Percentiles rank a stretch among this genome's conserved stretches.
These are phyloP conservation scores for Guaruba guarouba DNA, from an alignment of 2,113 vertebrate species.

Conservation along the genomic window DNA sequence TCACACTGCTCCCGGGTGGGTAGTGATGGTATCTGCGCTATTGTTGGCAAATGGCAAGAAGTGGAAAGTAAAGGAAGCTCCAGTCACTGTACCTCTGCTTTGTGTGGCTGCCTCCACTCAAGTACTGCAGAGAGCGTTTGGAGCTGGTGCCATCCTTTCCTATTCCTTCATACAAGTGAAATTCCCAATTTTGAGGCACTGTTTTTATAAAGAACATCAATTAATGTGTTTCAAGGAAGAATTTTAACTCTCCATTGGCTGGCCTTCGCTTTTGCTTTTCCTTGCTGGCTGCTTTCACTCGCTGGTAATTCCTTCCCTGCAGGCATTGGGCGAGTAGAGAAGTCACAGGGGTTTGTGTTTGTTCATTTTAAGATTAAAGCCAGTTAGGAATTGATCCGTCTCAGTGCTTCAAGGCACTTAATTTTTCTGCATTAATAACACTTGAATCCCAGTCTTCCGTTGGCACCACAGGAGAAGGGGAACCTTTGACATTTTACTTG, in stretches of 20 bases:
- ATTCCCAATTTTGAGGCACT: not conserved
- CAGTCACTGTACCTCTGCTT: not conserved
- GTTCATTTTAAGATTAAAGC: not conserved
- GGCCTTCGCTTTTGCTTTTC: not conserved
- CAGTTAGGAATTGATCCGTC: not conserved
- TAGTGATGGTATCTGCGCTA: not conserved
- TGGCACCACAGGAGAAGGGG: not conserved
- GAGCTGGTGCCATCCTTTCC: not conserved
- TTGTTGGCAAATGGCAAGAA: not conserved
- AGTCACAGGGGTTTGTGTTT: not conserved
- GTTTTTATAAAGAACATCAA: rapidly evolving
- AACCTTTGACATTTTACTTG: not conserved
- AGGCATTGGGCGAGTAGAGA: not conserved
- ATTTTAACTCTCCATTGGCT: not conserved
- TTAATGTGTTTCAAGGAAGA: not conserved
- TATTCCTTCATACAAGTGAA: not conserved
- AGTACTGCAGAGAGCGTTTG: not conserved
- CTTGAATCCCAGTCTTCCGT: not conserved
- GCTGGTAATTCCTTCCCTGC: not conserved
- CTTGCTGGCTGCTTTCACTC: not conserved
- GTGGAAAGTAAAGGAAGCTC: not conserved
- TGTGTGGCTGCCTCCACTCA: not conserved
- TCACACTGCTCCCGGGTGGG: not conserved
- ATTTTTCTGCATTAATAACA: not conserved
- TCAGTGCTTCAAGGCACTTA: not conserved